phyloP scores from a whole-genome alignment of 92 coral and sea anemone genomes.

The Siderastrea siderea region DNA sequence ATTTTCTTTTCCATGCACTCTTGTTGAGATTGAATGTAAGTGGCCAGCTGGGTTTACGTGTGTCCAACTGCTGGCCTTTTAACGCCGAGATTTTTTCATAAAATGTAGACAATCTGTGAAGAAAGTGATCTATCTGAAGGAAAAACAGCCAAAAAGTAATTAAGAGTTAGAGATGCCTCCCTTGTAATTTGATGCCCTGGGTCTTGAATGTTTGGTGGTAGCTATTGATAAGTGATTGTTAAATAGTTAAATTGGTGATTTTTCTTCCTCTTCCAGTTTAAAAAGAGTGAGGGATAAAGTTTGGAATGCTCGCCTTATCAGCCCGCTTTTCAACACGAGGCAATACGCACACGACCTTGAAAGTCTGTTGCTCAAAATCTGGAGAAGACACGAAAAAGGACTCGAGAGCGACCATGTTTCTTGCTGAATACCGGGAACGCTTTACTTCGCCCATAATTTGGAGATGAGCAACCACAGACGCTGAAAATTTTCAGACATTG shows the following conservation, averaged over 20 bases:
- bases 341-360: conserved; percentile 93
- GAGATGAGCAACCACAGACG: not conserved
- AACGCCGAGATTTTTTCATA: no score
- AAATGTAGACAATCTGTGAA: no score
- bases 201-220: not conserved
- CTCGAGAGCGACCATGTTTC: conserved; percentile 77
- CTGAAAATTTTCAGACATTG: not conserved
- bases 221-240: not conserved
- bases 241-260: not conserved
- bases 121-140: no score
- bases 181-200: no score
- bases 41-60: no score
- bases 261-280: conserved; percentile 64
- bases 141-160: no score
- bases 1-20: no score
- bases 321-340: conserved; percentile 94
- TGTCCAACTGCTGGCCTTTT: no score
- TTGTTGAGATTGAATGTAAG: no score
- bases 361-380: conserved; percentile 78
- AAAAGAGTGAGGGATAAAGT: conserved; percentile 81
- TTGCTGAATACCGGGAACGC: not conserved
- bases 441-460: not conserved
- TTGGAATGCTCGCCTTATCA: conserved; percentile 88
- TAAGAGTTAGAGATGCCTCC: no score
- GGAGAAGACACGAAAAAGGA: conserved; percentile 89